Base-by-base conservation (phyloP, 2,888 invertebrate species). In the Machimus rusticus region DNA sequence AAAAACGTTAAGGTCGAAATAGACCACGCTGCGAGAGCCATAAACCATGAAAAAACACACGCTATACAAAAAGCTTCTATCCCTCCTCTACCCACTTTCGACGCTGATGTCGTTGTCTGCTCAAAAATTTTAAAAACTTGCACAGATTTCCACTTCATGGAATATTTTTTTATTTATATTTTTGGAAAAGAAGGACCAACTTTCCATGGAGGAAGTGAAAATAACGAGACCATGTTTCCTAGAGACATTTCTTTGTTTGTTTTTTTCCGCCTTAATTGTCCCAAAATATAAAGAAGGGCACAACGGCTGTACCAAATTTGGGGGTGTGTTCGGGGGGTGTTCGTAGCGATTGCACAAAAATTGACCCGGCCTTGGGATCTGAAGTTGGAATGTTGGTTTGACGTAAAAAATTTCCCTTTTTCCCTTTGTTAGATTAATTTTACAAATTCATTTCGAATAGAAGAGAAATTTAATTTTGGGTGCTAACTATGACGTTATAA, bases 1-100 rank as follows among this genome's bases (percentile, higher is more conserved):
- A 81, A 81, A 81, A 81, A 28, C 16, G 66, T 81, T 51, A 81
- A 81, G 81, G 81, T 81, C 81, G n/a, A 81, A 81, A 81, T 81
- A 34, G 81, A 81, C 81, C 51, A 55, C 81, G 55, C 46, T 81
- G 81, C 28, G 81, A 81, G 43, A 81, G 28, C 46, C 34, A 51
- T 81, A 51, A 81, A 81, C 46, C n/a, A 23, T 51, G 76, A 76
- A 76, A 34, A 76, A 76, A 76, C 28, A 55, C 46, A 55, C 23
- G 51, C 1, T 23, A 51, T 55, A 81, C 51, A 55, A 55, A 81
- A 81, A 51, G 28, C 51, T 12, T 16, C 81, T 19, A 16, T 14
- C 55, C 12, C 28, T 5, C 55, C 19, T 23, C 0, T 6, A n/a
- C n/a, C 51, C 34, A 16, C 19, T 66, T 76, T 76, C 8, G 37